These are phyloP conservation scores for Ormyrus rosae DNA, from an alignment of 2,888 invertebrate genomes.

Conservation along the genomic window DNA sequence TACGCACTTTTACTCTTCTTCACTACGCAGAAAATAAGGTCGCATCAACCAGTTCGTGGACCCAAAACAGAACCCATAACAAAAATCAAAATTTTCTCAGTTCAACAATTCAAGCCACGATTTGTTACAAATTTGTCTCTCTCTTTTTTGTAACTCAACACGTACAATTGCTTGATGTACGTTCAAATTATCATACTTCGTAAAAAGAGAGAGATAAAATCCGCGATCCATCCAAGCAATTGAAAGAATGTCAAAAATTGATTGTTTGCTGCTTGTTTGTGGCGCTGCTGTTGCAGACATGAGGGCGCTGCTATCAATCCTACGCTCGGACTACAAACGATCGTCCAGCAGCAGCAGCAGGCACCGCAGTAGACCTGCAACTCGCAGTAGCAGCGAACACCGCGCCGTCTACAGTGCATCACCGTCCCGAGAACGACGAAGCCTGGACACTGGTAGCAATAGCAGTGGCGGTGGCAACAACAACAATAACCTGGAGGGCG, in stretches of 20 bases:
- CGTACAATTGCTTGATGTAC: no score
- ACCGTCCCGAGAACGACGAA: conserved; percentile 33
- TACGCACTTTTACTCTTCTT: conserved; percentile 23
- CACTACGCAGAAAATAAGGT: not conserved
- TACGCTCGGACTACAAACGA: conserved; percentile 71
- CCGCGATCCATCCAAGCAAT: no score
- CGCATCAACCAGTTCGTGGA: not conserved
- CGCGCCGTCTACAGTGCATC: conserved; percentile 21
- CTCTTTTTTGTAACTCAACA: not conserved
- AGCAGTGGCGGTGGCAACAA: conserved; percentile 52
- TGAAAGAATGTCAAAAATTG: no score
- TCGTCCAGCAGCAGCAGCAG: not conserved
- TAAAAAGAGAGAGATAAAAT: no score
- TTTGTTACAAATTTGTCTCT: not conserved
- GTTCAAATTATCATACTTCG: no score
- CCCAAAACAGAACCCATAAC: conserved; percentile 9
- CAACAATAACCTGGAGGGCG: conserved; percentile 55
- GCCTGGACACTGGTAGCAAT: conserved; percentile 51
- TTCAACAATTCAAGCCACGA: not conserved
- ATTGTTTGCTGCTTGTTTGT: not conserved
- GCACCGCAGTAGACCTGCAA: conserved; percentile 53
- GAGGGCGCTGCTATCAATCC: conserved; percentile 71
- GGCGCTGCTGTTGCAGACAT: conserved; percentile 71
- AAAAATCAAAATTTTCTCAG: conserved; percentile 24
- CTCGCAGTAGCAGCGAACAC: conserved; percentile 53